Base-by-base conservation (phyloP, 2,888 invertebrate genomes). In the Lithophane socia region DNA sequence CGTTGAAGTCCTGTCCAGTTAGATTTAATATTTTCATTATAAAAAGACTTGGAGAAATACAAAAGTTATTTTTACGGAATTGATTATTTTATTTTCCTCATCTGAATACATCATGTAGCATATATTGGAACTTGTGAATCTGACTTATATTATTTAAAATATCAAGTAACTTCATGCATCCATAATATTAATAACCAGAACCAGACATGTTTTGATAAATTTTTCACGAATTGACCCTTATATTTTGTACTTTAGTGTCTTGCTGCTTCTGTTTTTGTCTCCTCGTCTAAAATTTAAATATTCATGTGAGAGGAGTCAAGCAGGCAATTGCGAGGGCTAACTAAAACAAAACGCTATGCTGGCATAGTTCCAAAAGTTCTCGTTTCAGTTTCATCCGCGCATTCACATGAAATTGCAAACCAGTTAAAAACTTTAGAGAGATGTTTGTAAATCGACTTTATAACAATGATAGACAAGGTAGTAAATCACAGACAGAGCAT, bases 311-410 rank as follows among this genome's bases (percentile, higher is more conserved):
- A 60, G 24, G 47, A 54, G 69, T 52, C 52, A 61, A 81, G 21
- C 56, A 44, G 29, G 49, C 63, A 42, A 13, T 77, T 42, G 49
- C 44, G 44, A 69, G 42, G 24, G 13, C 67, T 56, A 77, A 72
- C 49, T 68, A 78, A 77, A 83, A 52, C 54, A 66, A 73, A 72
- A 69, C 29, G 69, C 29, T 58, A 61, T 18, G 44, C 68, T 82
- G 85, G 85, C 78, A 60, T 24, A n/a, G 42, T 71, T 71, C 75
- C 82, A 85, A 77, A 44, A 67, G 29, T 66, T 42, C 74, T 63
- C 63, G 61, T 71, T 58, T 73, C 56, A 65, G 61, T 71, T 58
- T 73, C 56, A 65, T 52, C 18, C 61, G 69, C 49, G 80, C 44
- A 42, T 84, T 80, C 54, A 70, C 66, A 54, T 65, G 49, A 68